Evolutionary conservation across 2,888 invertebrate species (phyloP), one percentile per base, ranked within the genome.

Genomic region (Omphaloscelis lunosa): DNA sequence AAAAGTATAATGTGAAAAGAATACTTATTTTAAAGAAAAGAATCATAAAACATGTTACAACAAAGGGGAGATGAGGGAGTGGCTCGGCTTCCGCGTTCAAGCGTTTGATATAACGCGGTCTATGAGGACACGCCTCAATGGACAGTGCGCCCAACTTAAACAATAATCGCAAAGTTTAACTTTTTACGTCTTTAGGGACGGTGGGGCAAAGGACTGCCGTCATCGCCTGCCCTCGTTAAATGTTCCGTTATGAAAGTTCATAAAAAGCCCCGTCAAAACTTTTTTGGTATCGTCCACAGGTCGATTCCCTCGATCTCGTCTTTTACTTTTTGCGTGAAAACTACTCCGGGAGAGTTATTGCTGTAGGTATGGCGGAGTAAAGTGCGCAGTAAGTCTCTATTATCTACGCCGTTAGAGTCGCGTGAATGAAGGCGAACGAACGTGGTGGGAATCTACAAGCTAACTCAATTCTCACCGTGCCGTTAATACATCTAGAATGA

Each of bases 381-480:
- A 96, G 95, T 95, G 95, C 94, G 94, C 95, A 94, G 95, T 96
- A 96, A 96, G 95, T 96, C 96, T 96, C 95, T 95, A 96, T 96
- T 96, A 96, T 96, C 95, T 95, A 90, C 94, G 94, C 95, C 94
- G 95, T 96, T 96, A 96, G 94, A 96, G 94, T 95, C 95, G 94
- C 94, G 95, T 92, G 95, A 96, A 95, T 95, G 95, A 95, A 96
- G 94, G 94, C 94, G 93, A 92, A 92, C 91, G 95, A 90, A 96
- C 96, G 95, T 95, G 96, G 93, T 84, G 85, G 82, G 96, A 96
- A 95, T 96, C 91, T 93, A 93, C 92, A 95, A 95, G 91, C 92
- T 92, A 92, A 93, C 94, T 93, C 93, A 92, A 93, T 94, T 95
- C 93, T 91, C 92, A 92, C 91, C 91, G 89, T 90, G 65, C 85